These are phyloP conservation scores for Jacana jacana DNA, from an alignment of 2,113 vertebrate species.

Conservation along the genomic window DNA sequence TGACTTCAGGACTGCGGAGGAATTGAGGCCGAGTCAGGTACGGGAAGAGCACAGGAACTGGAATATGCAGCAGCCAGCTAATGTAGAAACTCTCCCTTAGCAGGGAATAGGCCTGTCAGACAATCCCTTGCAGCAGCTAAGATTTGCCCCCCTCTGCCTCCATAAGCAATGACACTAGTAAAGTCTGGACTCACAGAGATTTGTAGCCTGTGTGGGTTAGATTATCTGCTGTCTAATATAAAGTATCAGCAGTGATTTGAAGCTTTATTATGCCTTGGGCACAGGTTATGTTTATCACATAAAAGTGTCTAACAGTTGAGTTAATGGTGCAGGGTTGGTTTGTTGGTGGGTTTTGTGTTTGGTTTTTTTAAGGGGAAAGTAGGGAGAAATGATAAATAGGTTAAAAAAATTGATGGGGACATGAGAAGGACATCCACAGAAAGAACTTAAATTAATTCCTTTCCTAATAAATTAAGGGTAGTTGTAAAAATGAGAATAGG, in stretches of 20 bases:
- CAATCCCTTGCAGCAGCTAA: neutral
- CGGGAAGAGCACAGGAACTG: neutral
- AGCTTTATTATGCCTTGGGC: neutral
- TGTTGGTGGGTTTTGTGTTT: no score
- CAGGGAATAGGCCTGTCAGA: neutral
- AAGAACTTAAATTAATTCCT: neutral
- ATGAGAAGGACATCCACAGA: neutral
- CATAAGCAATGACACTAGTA: neutral
- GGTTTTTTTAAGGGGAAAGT: neutral
- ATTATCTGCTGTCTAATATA: neutral
- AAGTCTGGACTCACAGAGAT: neutral
- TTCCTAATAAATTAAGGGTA: neutral
- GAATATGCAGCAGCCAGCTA: neutral
- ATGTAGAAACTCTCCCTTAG: neutral
- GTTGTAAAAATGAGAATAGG: neutral
- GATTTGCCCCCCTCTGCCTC: rapidly evolving
- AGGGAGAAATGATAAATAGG: neutral
- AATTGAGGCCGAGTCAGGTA: neutral
- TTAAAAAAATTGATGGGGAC: neutral
- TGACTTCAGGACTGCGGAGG: neutral
- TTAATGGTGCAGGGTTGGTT: neutral
- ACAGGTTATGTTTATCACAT: neutral
- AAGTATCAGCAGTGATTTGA: neutral
- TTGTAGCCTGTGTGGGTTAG: neutral
- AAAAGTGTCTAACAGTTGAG: neutral